Conservation (phyloP, 23 tunicate genomes). For the Halocynthia roretzi region DNA sequence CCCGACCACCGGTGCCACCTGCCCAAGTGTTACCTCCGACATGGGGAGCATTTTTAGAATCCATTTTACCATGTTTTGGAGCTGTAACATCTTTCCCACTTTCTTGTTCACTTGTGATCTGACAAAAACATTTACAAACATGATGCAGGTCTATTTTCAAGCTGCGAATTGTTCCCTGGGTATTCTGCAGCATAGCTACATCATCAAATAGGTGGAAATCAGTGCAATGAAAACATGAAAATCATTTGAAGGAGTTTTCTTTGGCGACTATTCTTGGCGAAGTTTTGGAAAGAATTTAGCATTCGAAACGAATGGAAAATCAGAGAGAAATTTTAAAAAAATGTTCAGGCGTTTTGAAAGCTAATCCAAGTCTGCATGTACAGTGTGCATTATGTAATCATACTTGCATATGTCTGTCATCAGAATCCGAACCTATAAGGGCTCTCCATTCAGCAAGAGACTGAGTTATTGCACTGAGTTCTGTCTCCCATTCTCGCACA, state of each 20-base stretch:
- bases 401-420: slow-evolving; percentile 59
- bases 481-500: slow-evolving; percentile 91
- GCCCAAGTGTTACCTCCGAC: slow-evolving; percentile 99
- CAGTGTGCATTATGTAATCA: background rate
- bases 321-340: too few species aligned
- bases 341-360: too few species aligned
- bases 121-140: background rate
- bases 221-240: background rate
- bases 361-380: too few species aligned
- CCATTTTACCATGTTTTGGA: slow-evolving; percentile 92
- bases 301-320: too few species aligned
- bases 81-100: slow-evolving; percentile 87
- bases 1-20: slow-evolving; percentile 95
- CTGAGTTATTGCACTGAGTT: slow-evolving; percentile 39
- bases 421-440: slow-evolving; percentile 76
- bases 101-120: slow-evolving; percentile 78
- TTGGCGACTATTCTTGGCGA: background rate
- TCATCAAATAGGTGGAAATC: background rate
- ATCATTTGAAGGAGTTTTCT: background rate
- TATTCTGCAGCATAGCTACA: background rate
- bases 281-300: too few species aligned
- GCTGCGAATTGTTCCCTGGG: background rate
- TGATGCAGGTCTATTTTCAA: background rate
- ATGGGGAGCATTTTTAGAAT: slow-evolving; percentile 81
- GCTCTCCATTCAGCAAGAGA: slow-evolving; percentile 79